Percentiles rank a stretch among this genome's conserved stretches.
Conservation (phyloP, 1,140 invertebrate genomes). For the Latrodectus geometricus region DNA sequence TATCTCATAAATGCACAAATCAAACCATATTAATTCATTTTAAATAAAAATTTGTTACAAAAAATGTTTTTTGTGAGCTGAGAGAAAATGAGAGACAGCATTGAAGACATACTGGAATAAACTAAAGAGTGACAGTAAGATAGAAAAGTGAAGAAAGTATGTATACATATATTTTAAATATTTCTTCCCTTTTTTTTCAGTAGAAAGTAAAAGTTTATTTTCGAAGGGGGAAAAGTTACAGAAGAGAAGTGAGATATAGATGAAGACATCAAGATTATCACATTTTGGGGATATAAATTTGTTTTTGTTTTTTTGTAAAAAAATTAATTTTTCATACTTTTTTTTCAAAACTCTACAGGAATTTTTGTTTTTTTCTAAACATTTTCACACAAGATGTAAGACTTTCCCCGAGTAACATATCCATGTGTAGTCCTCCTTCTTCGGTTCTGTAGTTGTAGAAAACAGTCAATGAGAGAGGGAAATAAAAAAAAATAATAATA, state of each 20-base stretch:
- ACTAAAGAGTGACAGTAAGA: conserved; percentile 39
- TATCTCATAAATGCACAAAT: not conserved
- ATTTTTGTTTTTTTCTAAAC: conserved; percentile 28
- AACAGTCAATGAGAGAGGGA: not conserved
- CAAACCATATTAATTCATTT: not conserved
- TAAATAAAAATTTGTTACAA: too few species aligned
- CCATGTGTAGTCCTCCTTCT: conserved; percentile 21
- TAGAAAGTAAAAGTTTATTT: too few species aligned
- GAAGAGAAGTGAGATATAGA: not conserved
- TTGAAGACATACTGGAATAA: conserved; percentile 55
- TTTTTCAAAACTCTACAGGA: conserved; percentile 19
- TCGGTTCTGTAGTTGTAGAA: conserved; percentile 41
- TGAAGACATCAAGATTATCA: not conserved
- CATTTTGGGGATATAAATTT: not conserved
- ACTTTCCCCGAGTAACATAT: conserved; percentile 39
- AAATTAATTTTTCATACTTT: conserved; percentile 32
- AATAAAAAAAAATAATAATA: too few species aligned
- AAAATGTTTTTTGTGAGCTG: not conserved
- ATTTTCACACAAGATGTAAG: conserved; percentile 55
- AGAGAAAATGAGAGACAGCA: conserved; percentile 5
- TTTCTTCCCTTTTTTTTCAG: too few species aligned
- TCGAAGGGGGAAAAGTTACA: too few species aligned
- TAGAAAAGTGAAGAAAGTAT: conserved; percentile 9
- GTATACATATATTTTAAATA: too few species aligned
- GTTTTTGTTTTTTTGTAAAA: not conserved